These are phyloP conservation scores for Umimayanthus chanpuru DNA, from an alignment of 92 coral and sea anemone genomes.

Conservation along the genomic window DNA sequence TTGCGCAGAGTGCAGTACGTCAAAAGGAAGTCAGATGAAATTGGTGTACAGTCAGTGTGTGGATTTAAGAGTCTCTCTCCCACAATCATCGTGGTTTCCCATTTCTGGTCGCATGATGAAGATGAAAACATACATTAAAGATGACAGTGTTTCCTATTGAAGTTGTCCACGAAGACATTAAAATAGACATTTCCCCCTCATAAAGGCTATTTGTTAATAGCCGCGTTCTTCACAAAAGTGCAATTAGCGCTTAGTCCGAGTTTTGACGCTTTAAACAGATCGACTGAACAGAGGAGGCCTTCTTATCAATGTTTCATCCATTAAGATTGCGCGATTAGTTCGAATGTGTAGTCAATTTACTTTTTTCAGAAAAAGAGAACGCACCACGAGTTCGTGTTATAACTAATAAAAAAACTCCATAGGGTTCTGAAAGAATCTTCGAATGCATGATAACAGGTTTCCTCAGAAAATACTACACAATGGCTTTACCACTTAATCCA, in stretches of 20 bases:
- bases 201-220: conserved; percentile 39
- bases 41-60: neutral
- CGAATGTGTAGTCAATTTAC: conserved; percentile 20
- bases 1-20: conserved; percentile 1
- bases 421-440: neutral
- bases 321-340: conserved; percentile 20
- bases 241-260: conserved; percentile 14
- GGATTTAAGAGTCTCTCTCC: neutral
- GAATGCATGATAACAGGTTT: neutral
- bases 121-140: neutral
- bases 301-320: conserved; percentile 34
- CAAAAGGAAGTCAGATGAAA: conserved; percentile 3
- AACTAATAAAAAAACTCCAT: conserved; percentile 20
- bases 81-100: neutral
- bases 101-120: conserved; percentile 6
- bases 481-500: neutral
- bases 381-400: conserved; percentile 7
- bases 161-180: neutral
- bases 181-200: conserved; percentile 29
- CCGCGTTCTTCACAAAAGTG: neutral
- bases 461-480: neutral
- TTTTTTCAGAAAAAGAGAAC: neutral
- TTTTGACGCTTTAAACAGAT: conserved; percentile 27
- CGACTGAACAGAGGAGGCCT: neutral
- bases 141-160: conserved; percentile 24